Evolutionary conservation across 2,888 invertebrate species (phyloP).

Genomic region (Pristionchus arcanus): DNA sequence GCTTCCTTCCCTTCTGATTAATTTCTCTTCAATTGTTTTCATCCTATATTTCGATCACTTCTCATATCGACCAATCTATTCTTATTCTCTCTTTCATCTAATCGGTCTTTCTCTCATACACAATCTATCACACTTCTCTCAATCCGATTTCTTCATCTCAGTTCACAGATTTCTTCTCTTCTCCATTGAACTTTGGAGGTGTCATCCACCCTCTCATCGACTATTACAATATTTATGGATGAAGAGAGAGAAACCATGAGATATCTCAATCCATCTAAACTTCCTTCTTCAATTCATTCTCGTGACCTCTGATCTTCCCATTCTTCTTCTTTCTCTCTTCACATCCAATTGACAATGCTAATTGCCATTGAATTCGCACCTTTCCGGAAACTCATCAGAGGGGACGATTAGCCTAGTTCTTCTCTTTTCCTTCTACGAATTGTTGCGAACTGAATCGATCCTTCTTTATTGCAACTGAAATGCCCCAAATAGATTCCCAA

Average conservation of each 20-base stretch:
- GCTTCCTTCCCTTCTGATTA: background rate
- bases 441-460: background rate
- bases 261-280: background rate
- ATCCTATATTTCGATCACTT: background rate
- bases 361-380: background rate
- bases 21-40: constrained; percentile 19
- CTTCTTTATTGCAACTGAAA: background rate
- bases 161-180: background rate
- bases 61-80: background rate
- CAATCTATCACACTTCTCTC: constrained; percentile 9
- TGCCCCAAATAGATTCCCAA: background rate
- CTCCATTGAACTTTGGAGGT: background rate
- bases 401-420: background rate
- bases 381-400: constrained; percentile 11
- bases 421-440: background rate
- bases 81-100: background rate
- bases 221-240: constrained; percentile 38
- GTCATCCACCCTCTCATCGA: background rate
- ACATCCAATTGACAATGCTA: background rate
- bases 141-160: background rate
- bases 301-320: background rate
- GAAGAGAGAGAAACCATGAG: background rate
- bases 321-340: background rate
- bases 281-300: constrained; percentile 15
- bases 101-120: background rate